phyloP scores from a whole-genome alignment of 1,140 invertebrate genomes.

The Eumaeus atala region DNA sequence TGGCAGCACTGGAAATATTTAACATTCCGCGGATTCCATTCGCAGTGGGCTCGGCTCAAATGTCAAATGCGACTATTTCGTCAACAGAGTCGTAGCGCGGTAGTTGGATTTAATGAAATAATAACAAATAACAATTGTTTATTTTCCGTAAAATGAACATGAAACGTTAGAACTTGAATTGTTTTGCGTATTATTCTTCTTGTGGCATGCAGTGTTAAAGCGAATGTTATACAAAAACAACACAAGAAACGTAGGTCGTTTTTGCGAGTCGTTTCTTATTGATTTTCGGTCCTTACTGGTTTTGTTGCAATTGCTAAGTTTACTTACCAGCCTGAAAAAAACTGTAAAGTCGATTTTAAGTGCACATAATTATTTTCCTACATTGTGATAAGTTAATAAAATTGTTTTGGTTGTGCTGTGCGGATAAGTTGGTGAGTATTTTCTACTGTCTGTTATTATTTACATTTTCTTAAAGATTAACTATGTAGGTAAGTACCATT shows the following conservation, averaged over 20 bases:
- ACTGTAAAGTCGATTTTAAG: slow-evolving; percentile 18
- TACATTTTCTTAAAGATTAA: neutral
- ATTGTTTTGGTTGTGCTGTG: slow-evolving; percentile 24
- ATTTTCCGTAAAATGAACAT: slow-evolving; percentile 56
- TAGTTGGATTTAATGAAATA: slow-evolving; percentile 71
- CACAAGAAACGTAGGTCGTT: slow-evolving; percentile 27
- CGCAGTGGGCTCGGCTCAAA: slow-evolving; percentile 73
- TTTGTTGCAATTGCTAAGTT: slow-evolving; percentile 57
- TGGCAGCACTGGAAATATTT: slow-evolving; percentile 73
- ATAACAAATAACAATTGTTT: slow-evolving; percentile 63
- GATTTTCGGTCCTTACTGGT: slow-evolving; percentile 67
- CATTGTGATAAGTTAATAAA: slow-evolving; percentile 28
- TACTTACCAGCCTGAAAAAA: slow-evolving; percentile 26
- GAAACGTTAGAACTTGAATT: slow-evolving; percentile 48
- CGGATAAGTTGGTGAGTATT: slow-evolving; percentile 2
- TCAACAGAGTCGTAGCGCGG: slow-evolving; percentile 72
- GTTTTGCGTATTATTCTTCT: slow-evolving; percentile 34
- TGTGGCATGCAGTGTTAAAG: slow-evolving; percentile 37
- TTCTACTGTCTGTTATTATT: neutral
- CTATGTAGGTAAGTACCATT: too few species aligned
- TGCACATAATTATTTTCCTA: slow-evolving; percentile 29
- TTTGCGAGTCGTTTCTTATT: slow-evolving; percentile 59
- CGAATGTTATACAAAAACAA: slow-evolving; percentile 25
- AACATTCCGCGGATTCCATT: slow-evolving; percentile 71
- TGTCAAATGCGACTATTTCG: slow-evolving; percentile 75